A percentile compares a stretch with the other conserved stretches of the same genome.
phyloP scores from a whole-genome alignment of 2,888 invertebrate species.

The Eutolmus rufibarbis region DNA sequence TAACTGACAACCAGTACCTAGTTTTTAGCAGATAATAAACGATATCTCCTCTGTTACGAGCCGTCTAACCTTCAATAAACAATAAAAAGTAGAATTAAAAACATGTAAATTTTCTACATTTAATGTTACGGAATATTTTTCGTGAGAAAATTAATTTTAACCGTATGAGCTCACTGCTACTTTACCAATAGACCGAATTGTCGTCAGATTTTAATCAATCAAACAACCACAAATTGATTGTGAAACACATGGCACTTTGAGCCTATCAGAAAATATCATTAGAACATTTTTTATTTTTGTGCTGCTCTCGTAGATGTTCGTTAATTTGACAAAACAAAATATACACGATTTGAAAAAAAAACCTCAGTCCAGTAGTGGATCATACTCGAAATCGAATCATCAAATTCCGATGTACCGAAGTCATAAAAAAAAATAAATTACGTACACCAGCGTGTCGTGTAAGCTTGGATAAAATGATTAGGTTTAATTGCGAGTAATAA shows the following conservation, averaged over 20 bases:
- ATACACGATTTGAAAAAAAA: background rate
- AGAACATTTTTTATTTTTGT: background rate
- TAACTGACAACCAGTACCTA: background rate
- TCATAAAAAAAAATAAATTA: background rate
- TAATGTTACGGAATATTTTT: background rate
- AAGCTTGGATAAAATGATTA: slow-evolving; percentile 1
- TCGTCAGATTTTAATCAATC: background rate
- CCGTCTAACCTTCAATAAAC: background rate
- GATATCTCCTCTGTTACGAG: background rate
- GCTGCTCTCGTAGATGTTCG: background rate
- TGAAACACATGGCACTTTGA: background rate
- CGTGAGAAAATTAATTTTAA: background rate
- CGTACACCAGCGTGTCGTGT: background rate
- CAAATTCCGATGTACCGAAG: background rate
- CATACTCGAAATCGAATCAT: background rate
- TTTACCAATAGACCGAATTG: background rate
- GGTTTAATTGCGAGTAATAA: slow-evolving; percentile 2
- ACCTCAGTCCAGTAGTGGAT: background rate
- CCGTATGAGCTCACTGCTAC: background rate
- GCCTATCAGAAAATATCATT: background rate
- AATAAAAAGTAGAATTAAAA: background rate
- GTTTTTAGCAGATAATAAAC: background rate
- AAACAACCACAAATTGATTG: background rate
- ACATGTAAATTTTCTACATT: background rate
- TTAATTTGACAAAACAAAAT: background rate